Base-by-base conservation (phyloP, 2,888 invertebrate species). In the Callyntrura guangdongensis region DNA sequence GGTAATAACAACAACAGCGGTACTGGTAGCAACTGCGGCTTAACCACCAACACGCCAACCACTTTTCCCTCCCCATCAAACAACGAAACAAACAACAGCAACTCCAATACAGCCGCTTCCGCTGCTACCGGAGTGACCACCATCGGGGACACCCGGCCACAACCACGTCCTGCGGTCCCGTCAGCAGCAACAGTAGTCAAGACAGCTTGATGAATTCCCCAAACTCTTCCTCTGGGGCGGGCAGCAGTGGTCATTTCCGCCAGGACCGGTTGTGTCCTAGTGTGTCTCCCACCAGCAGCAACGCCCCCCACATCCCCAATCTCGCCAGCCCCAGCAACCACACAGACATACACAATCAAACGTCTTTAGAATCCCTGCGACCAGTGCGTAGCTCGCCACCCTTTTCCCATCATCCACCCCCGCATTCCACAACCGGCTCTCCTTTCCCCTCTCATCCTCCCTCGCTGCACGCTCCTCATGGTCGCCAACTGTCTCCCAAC, bases 71-170 rank as follows among this genome's bases (percentile, higher is more conserved):
- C 79, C 4, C 91, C 89, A 20, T 72, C 56, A 22, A n/a, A 27
- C 47, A 83, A 59, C 61, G 61, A 64, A 0, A 64, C 61, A 49
- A 86, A 72, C 36, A 59, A 95, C 95, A 99, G 88, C 99, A 99
- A 95, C 97, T 96, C 20, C 36, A 59, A 14, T 36, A 69, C 22
- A 6, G 9, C 17, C 27, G 17, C 8, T 36, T n/a, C 9, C 69
- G 9, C 17, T 14, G 17, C 8, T 36, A 36, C 9, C 69, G 36
- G 36, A 36, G 36, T 36, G 36, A 69, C 2, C 27, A 12, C 0
- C 3, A 64, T 5, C 86, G 77, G n/a, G 49, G 27, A 12, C 74
- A 49, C 2, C 82, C 74, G 9, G 53, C 53, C 14, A 61, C 61
- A 20, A 90, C 77, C 59, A 90, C 89, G 25, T 77, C 85, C 6